Conservation (phyloP, 2,888 invertebrate species). For the Andrena trimmerana region DNA sequence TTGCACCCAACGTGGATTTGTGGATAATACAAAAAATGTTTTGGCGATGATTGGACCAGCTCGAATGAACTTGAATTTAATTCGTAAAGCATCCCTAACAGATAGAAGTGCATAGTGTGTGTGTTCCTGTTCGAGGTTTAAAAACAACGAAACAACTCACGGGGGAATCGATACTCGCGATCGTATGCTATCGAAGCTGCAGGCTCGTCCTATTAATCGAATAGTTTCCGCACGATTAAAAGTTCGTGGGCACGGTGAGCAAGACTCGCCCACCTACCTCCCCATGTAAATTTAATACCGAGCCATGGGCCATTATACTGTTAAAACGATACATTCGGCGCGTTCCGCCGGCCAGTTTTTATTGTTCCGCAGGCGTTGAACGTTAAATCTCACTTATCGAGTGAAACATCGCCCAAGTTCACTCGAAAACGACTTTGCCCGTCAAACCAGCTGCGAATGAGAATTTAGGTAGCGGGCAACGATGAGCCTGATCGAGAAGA, state of each 20-base stretch:
- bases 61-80: conserved; percentile 10
- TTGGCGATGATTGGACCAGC: background rate
- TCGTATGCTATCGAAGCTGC: conserved; percentile 50
- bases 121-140: conserved; percentile 10
- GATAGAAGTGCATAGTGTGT: background rate
- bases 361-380: conserved; percentile 61
- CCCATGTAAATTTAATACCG: conserved; percentile 73
- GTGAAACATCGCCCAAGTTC: conserved; percentile 53
- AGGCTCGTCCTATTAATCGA: conserved; percentile 73
- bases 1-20: too few relatives aligned
- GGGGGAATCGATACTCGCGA: conserved; percentile 42
- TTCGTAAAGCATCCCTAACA: background rate
- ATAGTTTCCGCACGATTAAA: conserved; percentile 79
- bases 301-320: conserved; percentile 71
- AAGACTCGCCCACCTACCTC: conserved; percentile 52
- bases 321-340: conserved; percentile 64
- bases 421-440: conserved; percentile 39
- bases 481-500: background rate
- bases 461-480: conserved; percentile 27
- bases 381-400: conserved; percentile 64
- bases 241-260: conserved; percentile 54
- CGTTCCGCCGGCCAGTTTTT: conserved; percentile 44
- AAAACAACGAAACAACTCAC: conserved; percentile 44
- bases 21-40: background rate
- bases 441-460: conserved; percentile 42